Evolutionary conservation across 2,797 vertebrate genomes (phyloP), one percentile per base, ranked within the genome.

Genomic region (Anguilla megastoma): DNA sequence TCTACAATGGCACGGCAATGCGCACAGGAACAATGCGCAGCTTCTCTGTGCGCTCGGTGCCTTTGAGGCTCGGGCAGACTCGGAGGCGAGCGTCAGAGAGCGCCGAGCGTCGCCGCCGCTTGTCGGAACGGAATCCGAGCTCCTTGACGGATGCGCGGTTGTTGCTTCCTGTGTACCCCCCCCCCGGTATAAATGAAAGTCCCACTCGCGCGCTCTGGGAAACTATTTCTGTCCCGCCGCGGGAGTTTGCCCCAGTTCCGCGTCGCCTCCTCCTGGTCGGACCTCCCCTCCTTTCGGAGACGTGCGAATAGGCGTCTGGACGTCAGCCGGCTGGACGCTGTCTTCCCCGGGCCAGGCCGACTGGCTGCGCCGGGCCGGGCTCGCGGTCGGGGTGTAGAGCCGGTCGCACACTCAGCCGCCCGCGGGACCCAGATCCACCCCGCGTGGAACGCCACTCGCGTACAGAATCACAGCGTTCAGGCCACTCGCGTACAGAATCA

Each of bases 111-210:
- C 71, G 33, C 33, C 71, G 30, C 71, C 1, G 33, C 33, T 76
- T 41, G 21, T 45, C 58, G 41, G 86, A 1, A 33, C 50, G 45
- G 86, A 21, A 48, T 86, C 45, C 84, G 9, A 14, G 84, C 18
- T 87, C 52, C 85, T 50, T 76, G 50, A 82, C 45, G 58, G 30
- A 88, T 76, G 54, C 7, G 21, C 0, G 18, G 58, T 50, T 87
- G 90, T 88, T 89, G 88, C 90, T 92, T 92, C 90, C 90, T 91
- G 90, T 41, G 63, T 87, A 33, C 76, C 87, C 74, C 58, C 85
- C 71, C 16, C 60, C 63, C n/a, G 27, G 85, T 90, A 86, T 91
- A 91, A 92, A 93, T 87, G 90, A 63, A 76, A 24, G 41, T 58
- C 41, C 30, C 82, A 8, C 8, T 16, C 66, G 30, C 52, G 27